These are phyloP conservation scores for Synanthedon tipuliformis DNA, from an alignment of 2,888 invertebrate genomes.

Conservation along the genomic window DNA sequence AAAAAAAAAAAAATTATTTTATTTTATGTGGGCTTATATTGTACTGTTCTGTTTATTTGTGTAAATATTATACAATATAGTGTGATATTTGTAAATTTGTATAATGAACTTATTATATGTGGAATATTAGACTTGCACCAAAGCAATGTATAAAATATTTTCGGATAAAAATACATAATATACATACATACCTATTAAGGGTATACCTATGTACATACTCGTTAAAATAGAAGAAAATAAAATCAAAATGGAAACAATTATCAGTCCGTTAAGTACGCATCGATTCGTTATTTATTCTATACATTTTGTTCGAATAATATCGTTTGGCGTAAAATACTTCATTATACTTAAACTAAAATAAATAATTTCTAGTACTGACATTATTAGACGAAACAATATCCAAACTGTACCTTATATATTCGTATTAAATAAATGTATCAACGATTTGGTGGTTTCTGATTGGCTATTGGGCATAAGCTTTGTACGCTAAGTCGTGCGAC, in stretches of 20 bases:
- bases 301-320: not conserved
- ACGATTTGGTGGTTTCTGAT: slow-evolving; percentile 30
- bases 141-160: too few species aligned
- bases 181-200: too few species aligned
- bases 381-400: not conserved
- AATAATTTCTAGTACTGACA: not conserved
- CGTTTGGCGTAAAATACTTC: not conserved
- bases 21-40: too few species aligned
- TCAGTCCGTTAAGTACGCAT: not conserved
- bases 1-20: too few species aligned
- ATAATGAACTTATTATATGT: too few species aligned
- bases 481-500: slow-evolving; percentile 72
- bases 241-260: not conserved
- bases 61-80: too few species aligned
- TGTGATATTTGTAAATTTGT: too few species aligned
- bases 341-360: not conserved
- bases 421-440: slow-evolving; percentile 12
- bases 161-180: too few species aligned
- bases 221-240: not conserved
- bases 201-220: not conserved
- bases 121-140: too few species aligned
- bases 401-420: slow-evolving; percentile 9
- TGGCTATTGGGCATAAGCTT: slow-evolving; percentile 63
- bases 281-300: not conserved
- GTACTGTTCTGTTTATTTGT: too few species aligned